Evolutionary conservation across 2,888 invertebrate genomes (phyloP).

Genomic region (Anagyrus pseudococci): DNA sequence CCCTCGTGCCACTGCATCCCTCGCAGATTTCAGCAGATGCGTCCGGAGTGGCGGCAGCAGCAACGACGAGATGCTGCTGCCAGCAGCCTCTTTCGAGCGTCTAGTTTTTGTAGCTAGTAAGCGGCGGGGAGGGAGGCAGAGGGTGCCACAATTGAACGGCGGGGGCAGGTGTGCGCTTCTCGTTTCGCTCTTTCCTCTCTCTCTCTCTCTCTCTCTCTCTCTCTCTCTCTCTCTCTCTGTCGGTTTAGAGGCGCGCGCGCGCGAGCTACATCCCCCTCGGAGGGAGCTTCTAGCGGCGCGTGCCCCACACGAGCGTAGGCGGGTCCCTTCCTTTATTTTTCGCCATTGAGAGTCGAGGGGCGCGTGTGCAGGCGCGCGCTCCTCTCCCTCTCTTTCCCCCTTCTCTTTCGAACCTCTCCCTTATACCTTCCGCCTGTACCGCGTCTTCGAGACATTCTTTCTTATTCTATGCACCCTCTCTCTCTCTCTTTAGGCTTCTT

Average conservation of each 20-base stretch:
- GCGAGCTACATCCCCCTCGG: slow-evolving; percentile 43
- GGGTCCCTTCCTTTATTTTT: slow-evolving; percentile 44
- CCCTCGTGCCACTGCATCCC: slow-evolving; percentile 49
- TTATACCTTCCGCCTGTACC: not conserved
- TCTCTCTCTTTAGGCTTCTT: not conserved
- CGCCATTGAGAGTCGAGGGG: slow-evolving; percentile 28
- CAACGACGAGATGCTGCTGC: slow-evolving; percentile 33
- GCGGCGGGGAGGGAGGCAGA: slow-evolving; percentile 27
- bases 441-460: slow-evolving; percentile 18
- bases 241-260: slow-evolving; percentile 52
- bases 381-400: slow-evolving; percentile 10
- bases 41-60: slow-evolving; percentile 23
- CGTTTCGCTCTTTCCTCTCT: too few species aligned
- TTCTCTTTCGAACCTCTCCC: slow-evolving; percentile 2
- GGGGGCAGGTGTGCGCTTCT: slow-evolving; percentile 59
- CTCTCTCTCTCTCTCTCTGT: slow-evolving; percentile 24
- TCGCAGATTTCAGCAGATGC: slow-evolving; percentile 60
- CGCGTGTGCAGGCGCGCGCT: slow-evolving; percentile 11
- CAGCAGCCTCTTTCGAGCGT: slow-evolving; percentile 4
- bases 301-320: slow-evolving; percentile 62
- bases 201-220: slow-evolving; percentile 10
- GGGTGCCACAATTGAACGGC: slow-evolving; percentile 49
- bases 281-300: slow-evolving; percentile 55
- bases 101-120: slow-evolving; percentile 51
- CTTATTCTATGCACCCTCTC: too few species aligned